Base-by-base conservation (phyloP, 2,113 vertebrate genomes). In the Scomber japonicus region DNA sequence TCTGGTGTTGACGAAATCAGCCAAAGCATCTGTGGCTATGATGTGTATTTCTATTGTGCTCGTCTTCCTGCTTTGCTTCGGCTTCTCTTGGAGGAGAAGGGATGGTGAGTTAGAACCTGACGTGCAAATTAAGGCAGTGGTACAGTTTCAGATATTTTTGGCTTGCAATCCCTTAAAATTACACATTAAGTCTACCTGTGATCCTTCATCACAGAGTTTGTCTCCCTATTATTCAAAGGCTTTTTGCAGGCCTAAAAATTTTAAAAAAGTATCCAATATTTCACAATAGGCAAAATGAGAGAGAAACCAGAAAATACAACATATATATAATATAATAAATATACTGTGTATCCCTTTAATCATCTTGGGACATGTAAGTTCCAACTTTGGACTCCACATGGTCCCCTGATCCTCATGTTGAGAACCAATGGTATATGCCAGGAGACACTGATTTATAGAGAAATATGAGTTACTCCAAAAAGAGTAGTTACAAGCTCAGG, bases 11-110 rank as follows among this genome's bases (percentile, higher is more conserved):
- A 95, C 81, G 0, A 96, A 95, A 76, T 92, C 95, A 1, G 94
- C 95, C 27, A 96, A 96, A 88, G 95, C 95, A 3, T 94, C 94
- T 0, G 93, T 95, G 57, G 93, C 95, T 1, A 78, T 95, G 89
- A 95, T 96, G 95, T 91, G 92, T 27, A 95, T 96, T 51, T 95
- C 95, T n/a, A 66, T 96, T 49, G 91, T 95, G 3, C 90, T 96
- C 30, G 92, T 95, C 49, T 87, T 95, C 78, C 85, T 96, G 82
- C 94, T 96, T 57, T 95, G 95, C 62, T 95, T 96, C 45, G 94
- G 95, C 16, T 95, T 95, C 74, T 96, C 95, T n/a, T 96, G 95
- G 95, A 93, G 92, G 55, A 94, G 89, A 63, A 93, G 92, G 54
- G 95, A 96, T 53, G 94, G 95, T 96, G 75, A 90, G 90, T 8